Base-by-base conservation (phyloP, 2,113 vertebrate species). In the Montifringilla adamsi region DNA sequence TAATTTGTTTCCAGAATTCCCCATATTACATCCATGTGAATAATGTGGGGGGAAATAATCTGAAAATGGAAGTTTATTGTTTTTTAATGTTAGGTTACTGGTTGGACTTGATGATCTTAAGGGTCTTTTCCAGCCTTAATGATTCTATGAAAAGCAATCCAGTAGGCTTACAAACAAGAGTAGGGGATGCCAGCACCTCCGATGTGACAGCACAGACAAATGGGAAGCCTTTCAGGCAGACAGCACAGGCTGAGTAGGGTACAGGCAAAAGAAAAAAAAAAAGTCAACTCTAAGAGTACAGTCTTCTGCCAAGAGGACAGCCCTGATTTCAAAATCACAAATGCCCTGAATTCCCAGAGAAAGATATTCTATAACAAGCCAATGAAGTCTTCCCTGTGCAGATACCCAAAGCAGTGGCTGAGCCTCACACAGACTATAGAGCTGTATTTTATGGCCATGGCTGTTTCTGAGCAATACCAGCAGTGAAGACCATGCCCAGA, bases 241-340 rank as follows among this genome's bases (percentile, higher is more conserved):
- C 8, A 72, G 44, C n/a, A 72, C 30, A 72, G 35, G 43, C n/a
- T 31, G 18, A 3, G 0, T 2, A 47, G 19, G 15, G 19, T 53
- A 70, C 21, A 59, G 22, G 39, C 47, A 52, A 88, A 92, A 72
- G 4, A 84, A 47, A 10, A 37, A 63, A 37, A 60, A n/a, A 24
- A 5, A 0, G 0, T 4, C 39, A 58, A 18, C 22, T 46, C 56
- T 18, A 43, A 2, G n/a, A 88, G 28, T 35, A 49, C 4, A 33
- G 20, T 22, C 33, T 84, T 50, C 39, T 72, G 30, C 30, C 37
- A 84, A 50, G 24, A 81, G 17, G 47, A 50, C 33, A 69, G 31
- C 10, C 16, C 22, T 47, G 11, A 64, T 50, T 67, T 78, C 49
- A 70, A 33, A 87, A 63, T n/a, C 35, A 20, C 10, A 72, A 55